Evolutionary conservation across 2,888 invertebrate species (phyloP), one percentile per base, ranked within the genome.

Genomic region (Hyles lineata): DNA sequence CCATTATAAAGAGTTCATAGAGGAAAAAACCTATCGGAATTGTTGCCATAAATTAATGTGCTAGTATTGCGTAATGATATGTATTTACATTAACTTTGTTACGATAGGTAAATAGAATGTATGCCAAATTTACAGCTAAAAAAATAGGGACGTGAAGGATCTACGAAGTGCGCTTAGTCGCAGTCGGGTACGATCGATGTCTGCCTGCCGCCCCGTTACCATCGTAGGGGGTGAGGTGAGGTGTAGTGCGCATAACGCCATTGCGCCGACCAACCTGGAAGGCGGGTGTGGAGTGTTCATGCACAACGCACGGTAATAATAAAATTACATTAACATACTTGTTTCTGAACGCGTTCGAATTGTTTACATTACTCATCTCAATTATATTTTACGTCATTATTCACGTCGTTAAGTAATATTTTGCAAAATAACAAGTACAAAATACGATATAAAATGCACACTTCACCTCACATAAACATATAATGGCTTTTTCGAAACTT

Each of bases 151-250:
- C 71, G 62, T 73, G 77, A 74, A 76, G 77, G 77, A 76, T 73
- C 71, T 74, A 73, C 11, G 21, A 50, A 79, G 76, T 79, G 77
- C 79, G 79, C 76, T 83, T 76, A 76, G 80, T 76, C 85, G 83
- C 86, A 86, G 83, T 84, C 82, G 82, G 81, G 78, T 82, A 77
- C 88, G 89, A 90, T 90, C 90, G 89, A 90, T 90, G 84, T 81
- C 77, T 82, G 83, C 83, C 83, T 83, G 80, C 83, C 85, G 82
- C 83, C 85, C 84, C 81, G 79, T 80, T 80, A 76, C 78, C 78
- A 78, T 74, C 76, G 75, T 75, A 82, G 78, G 85, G 87, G 83
- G 81, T 78, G 83, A 79, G 86, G 78, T 63, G 83, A 81, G 83
- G 76, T 67, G 67, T 67, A 80, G 78, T 90, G 90, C 90, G 90